Evolutionary conservation across 2,797 vertebrate genomes (phyloP), one percentile per base, ranked within the genome.

Genomic region (Halcyon chelicuti): DNA sequence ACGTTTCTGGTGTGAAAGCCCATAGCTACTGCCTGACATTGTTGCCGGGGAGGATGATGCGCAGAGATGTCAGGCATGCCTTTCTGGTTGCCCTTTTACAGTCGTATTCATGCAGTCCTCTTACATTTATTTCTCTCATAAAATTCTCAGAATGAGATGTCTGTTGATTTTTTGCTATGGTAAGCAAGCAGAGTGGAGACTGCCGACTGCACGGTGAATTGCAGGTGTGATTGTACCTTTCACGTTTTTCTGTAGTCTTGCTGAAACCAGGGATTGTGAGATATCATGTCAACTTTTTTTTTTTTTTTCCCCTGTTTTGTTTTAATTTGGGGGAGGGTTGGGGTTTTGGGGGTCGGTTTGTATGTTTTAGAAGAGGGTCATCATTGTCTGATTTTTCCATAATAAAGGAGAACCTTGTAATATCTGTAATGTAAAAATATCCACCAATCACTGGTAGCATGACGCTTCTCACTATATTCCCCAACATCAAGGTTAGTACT

Each of bases 1-100:
- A 46, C 1, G 7, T 93, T 92, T 82, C 84, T 70, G 66, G 66
- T 87, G 67, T 51, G 94, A 92, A 91, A 76, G 71, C 81, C 93
- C 0, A 7, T 60, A 87, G 84, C 89, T 91, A 37, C 70, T 52
- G 47, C 60, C 39, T 89, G 81, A 26, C 22, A 7, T 57, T 65
- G 42, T 81, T 91, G 25, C 89, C 70, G 77, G 28, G 52, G 29
- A 84, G 55, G 74, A 86, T 65, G 82, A 68, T 58, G 22, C 18
- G 33, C 13, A 47, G 86, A 86, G 23, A 68, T 72, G 65, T 72
- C 70, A 33, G 11, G 29, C 49, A 77, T 72, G 44, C 37, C 49
- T 94, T 86, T 88, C 58, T 1, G 2, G 29, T 55, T 89, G 80
- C 58, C 84, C 77, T 91, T 93, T 94, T 74, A 42, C n/a, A 35